Evolutionary conservation across 2,113 vertebrate species (phyloP), one percentile per base, ranked within the genome.

Genomic region (Plecturocebus donacophilus): DNA sequence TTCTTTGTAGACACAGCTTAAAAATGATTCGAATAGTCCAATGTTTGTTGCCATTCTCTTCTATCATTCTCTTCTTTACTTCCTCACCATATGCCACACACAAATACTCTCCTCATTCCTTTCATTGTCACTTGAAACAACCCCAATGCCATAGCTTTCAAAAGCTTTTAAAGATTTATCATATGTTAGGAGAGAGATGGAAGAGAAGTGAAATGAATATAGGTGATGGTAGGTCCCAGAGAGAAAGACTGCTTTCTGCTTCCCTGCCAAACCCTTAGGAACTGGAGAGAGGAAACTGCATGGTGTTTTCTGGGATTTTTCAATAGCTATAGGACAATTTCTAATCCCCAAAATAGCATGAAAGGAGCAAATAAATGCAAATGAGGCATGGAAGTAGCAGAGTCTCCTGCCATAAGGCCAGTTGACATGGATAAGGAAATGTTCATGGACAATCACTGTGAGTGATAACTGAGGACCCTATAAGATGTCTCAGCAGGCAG

Each of bases 91-190:
- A 47, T 3, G 8, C 25, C 2, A 54, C 12, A 54, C 0, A 27
- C 21, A 30, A 58, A 40, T 1, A 7, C 13, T 17, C 30, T 66
- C 19, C 4, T 75, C 32, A 8, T 3, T 49, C 32, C n/a, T 92
- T 64, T 89, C 1, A 21, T 12, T 38, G 64, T 66, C 32, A 6
- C 1, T 3, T 8, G 17, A 88, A 90, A 27, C 73, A 79, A 35
- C 3, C 3, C 0, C 5, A 3, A 1, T 32, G 38, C 6, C 10
- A 19, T 40, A 3, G 0, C 21, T 85, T 19, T 81, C 27, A 90
- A 75, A 81, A 75, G 13, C 11, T 10, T 40, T 89, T 32, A 38
- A 54, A 47, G 30, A 66, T 27, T 23, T 61, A 66, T 64, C 21
- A 40, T 3, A 13, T 23, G 19, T 66, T 73, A 64, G 25, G n/a